These are phyloP conservation scores for Sympetrum striolatum DNA, from an alignment of 2,888 invertebrate genomes.

Conservation along the genomic window DNA sequence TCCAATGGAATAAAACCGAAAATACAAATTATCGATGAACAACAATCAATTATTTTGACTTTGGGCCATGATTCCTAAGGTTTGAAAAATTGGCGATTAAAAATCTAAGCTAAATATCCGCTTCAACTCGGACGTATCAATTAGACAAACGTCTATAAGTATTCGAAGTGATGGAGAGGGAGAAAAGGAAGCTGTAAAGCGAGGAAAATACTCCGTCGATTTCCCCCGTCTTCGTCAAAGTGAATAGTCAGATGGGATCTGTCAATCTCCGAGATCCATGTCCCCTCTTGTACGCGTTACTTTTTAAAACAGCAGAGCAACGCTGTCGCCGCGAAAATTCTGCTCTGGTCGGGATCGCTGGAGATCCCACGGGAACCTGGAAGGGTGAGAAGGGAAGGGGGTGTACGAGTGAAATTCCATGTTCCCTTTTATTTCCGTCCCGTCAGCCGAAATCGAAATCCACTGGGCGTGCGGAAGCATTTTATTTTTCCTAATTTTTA, in stretches of 20 bases:
- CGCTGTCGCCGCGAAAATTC: conserved; percentile 25
- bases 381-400: background rate
- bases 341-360: background rate
- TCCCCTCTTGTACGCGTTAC: conserved; percentile 33
- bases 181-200: background rate
- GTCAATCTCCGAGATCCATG: conserved; percentile 31
- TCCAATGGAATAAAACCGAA: too few species aligned
- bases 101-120: too few species aligned
- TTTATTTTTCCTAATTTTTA: background rate
- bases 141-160: background rate
- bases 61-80: too few species aligned
- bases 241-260: conserved; percentile 25
- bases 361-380: conserved; percentile 30
- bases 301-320: conserved; percentile 33
- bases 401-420: conserved; percentile 26
- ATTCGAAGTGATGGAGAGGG: background rate
- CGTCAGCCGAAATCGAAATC: conserved; percentile 36
- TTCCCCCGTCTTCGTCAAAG: background rate
- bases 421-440: conserved; percentile 33
- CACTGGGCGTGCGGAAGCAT: background rate
- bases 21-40: too few species aligned
- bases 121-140: background rate
- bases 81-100: too few species aligned
- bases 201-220: background rate
- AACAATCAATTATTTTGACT: too few species aligned